Base-by-base conservation (phyloP, 2,113 vertebrate genomes). In the Eurypyga helias region DNA sequence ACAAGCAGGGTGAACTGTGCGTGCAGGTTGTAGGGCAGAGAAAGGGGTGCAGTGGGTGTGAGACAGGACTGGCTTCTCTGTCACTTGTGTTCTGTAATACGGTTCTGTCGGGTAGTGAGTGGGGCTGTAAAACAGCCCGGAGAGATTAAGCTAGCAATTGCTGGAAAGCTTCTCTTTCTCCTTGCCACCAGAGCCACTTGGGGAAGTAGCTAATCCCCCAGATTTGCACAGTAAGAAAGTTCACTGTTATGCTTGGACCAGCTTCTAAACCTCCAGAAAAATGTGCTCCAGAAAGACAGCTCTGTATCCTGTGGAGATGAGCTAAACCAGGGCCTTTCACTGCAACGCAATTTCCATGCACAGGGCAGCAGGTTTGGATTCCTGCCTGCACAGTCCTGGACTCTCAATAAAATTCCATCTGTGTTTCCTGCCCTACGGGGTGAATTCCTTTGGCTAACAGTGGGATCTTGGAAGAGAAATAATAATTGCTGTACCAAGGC, bases 341-440 rank as follows among this genome's bases (percentile, higher is more conserved):
- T 75, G 60, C 69, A 81, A 60, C 1, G 1, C 72, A 26, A 49
- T 85, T 58, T 83, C 66, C 34, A 78, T 81, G 69, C 51, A 61
- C 0, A 0, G 90, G 88, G 34, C 88, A 93, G 58, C 79, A 88
- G 71, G 34, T 93, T 88, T 96, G 92, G 92, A 96, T 89, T 84
- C 57, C 61, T 0, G 13, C 89, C 94, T 89, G 81, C 57, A 76
- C 43, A 78, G 83, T 87, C 83, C 69, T 75, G 92, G 85, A 82
- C 88, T 83, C 88, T 75, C 92, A 76, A 86, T 76, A 82, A 90
- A 96, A 89, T 95, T 91, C 92, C 90, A 87, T 96, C 90, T 95
- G 88, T 90, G 80, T 95, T 97, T 97, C 95, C 92, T 94, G 92
- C 45, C 64, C 43, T 92, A 88, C 3, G 2, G 48, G 64, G 49